Evolutionary conservation across 1,140 invertebrate genomes (phyloP), one percentile per base, ranked within the genome.

Genomic region (Drosophila rufa): DNA sequence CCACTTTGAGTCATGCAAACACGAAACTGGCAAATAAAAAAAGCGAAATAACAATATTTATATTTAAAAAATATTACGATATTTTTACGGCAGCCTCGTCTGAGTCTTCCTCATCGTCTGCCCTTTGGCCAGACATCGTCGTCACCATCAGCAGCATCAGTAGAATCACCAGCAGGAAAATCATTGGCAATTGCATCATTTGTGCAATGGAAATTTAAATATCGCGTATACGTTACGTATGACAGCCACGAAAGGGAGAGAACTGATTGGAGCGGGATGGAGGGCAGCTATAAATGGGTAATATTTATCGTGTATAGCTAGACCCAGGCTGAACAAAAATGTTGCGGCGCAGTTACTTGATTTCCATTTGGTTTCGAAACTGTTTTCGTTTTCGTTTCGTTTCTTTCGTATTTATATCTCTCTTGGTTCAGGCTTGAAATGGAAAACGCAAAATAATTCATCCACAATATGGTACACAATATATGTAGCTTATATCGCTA

Each of bases 221-320:
- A 87, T 86, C 79, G 80, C 80, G 80, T 79, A 86, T 86, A 86
- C 82, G 82, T 56, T 73, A 67, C 76, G 83, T 86, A 64, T 65
- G 79, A 55, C 75, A 64, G 83, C 47, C 56, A 22, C 57, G 60
- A 58, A 57, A 45, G 70, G n/a, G 43, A 48, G 45, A 71, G 25
- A 38, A 53, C 22, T 33, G 43, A 22, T 62, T 42, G 57, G 11
- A 75, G 38, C 30, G 46, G 60, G 33, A 33, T 58, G 43, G 33
- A 59, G 48, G 46, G 58, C 61, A 59, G 47, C 50, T 42, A 30
- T 56, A 50, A 53, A 50, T 71, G 61, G 73, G 51, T 62, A 81
- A 42, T 78, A 50, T 55, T 69, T 85, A 86, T 86, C 66, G 69
- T 86, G 79, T 60, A 80, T 66, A 50, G 22, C 50, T n/a, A 51